phyloP scores from a whole-genome alignment of 2,113 vertebrate genomes.

The Actenoides lindsayi region DNA sequence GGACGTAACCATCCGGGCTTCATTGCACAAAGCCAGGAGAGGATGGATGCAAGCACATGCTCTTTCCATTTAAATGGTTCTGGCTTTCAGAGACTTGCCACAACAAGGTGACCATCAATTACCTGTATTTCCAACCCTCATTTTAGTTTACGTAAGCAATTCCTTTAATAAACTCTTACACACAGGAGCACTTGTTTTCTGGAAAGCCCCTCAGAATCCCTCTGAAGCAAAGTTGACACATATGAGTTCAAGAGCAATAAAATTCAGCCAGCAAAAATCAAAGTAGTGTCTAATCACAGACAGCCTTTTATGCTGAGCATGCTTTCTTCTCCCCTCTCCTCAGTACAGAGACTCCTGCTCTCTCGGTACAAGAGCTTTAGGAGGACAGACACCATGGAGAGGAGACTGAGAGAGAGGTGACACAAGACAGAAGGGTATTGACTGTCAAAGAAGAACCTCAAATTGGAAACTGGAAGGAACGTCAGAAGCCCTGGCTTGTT shows the following conservation, averaged over 20 bases:
- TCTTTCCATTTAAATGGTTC: background rate
- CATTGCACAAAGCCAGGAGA: background rate
- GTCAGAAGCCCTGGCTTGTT: background rate
- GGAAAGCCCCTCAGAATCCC: background rate
- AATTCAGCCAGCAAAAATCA: background rate
- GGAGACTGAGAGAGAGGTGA: background rate
- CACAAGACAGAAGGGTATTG: background rate
- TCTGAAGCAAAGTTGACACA: background rate
- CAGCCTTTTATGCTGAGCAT: background rate
- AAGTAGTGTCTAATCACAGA: background rate
- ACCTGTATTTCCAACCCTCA: background rate
- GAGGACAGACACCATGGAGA: background rate
- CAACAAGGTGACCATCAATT: background rate
- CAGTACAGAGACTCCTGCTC: background rate
- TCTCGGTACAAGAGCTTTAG: background rate
- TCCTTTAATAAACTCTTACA: background rate
- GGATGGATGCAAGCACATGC: fast-evolving
- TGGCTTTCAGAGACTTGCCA: background rate
- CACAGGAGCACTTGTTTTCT: background rate
- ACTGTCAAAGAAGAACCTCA: background rate
- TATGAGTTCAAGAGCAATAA: background rate
- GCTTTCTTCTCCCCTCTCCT: background rate
- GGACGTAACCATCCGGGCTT: background rate
- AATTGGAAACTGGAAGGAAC: background rate
- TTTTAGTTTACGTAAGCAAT: background rate